phyloP scores from a whole-genome alignment of 2,797 vertebrate genomes.

The Limosa lapponica region DNA sequence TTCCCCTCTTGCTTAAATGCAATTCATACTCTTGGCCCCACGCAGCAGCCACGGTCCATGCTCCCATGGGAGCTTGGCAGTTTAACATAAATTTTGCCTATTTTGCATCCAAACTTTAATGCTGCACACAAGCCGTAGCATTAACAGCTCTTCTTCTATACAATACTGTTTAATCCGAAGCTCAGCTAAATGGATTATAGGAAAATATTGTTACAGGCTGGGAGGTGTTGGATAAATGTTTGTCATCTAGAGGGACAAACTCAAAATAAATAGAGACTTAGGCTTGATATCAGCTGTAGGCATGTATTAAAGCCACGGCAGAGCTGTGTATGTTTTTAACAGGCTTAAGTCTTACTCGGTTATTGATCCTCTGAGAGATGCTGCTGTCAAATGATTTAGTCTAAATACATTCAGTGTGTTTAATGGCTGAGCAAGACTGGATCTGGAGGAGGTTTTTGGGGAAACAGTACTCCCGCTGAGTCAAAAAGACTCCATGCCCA shows the following conservation, averaged over 20 bases:
- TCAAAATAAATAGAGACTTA: not conserved
- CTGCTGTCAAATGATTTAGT: not conserved
- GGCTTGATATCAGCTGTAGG: not conserved
- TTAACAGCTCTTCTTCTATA: not conserved
- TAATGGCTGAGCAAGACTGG: not conserved
- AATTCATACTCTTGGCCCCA: not conserved
- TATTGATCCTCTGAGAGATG: not conserved
- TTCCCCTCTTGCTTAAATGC: not conserved
- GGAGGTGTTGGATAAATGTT: not conserved
- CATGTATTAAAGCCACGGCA: not conserved
- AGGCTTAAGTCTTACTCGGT: not conserved
- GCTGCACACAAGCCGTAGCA: not conserved
- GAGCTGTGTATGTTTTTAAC: not conserved
- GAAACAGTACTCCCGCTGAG: not conserved
- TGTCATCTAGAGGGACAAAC: not conserved
- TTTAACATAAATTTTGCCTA: not conserved
- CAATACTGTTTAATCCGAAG: not conserved
- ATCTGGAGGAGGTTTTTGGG: not conserved
- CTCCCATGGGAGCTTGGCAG: not conserved
- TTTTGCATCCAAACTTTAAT: not conserved
- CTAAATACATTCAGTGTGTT: not conserved
- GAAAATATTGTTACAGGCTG: not conserved
- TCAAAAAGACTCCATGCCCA: not conserved
- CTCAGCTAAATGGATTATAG: not conserved
- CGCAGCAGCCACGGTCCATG: fast-evolving